Evolutionary conservation across 2,113 vertebrate genomes (phyloP).

Genomic region (Condylura cristata): DNA sequence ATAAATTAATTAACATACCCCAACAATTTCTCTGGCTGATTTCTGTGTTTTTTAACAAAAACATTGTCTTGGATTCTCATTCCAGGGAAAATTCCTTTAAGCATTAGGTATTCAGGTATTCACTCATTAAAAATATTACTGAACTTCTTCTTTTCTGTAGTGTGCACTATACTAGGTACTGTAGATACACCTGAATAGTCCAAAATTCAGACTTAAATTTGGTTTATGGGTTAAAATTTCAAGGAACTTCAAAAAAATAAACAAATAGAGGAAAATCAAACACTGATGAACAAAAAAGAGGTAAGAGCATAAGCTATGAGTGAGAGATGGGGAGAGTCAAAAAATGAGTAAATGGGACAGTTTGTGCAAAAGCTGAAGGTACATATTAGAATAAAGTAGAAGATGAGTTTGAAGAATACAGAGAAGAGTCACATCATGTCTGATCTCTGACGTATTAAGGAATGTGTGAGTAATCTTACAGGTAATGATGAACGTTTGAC

Average conservation of each 20-base stretch:
- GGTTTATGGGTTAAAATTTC: background rate
- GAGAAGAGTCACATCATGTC: background rate
- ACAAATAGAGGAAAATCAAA: background rate
- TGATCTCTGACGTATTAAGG: background rate
- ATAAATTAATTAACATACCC: background rate
- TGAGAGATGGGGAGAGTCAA: background rate
- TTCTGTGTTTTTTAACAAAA: background rate
- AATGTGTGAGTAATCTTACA: conserved; percentile 27
- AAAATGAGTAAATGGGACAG: background rate
- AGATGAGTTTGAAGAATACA: background rate
- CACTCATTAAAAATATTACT: background rate
- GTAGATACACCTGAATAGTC: background rate
- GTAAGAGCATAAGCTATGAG: background rate
- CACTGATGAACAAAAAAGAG: background rate
- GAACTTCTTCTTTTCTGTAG: background rate
- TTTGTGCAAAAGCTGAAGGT: background rate
- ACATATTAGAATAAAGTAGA: background rate
- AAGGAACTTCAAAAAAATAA: conserved; percentile 20
- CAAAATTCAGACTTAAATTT: background rate
- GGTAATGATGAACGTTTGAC: background rate
- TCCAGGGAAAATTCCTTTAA: background rate
- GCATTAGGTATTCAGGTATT: background rate
- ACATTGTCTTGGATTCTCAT: background rate
- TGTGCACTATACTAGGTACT: background rate
- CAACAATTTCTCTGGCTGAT: background rate